phyloP scores from a whole-genome alignment of 2,888 invertebrate species.

The Ectemnius continuus region DNA sequence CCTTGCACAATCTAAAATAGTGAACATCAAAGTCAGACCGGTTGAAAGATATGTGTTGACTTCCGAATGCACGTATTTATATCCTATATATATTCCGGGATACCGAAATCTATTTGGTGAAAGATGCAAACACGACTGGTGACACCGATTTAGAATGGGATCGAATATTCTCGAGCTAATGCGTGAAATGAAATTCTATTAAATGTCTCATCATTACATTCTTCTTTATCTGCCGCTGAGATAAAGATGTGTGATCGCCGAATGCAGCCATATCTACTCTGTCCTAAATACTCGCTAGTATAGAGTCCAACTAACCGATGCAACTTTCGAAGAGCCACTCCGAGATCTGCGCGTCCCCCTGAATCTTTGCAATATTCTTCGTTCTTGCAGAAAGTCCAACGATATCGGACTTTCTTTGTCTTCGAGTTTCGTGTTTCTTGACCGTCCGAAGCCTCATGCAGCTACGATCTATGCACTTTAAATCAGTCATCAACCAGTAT shows the following conservation, averaged over 20 bases:
- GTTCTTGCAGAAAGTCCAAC: conserved; percentile 14
- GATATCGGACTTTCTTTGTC: conserved; percentile 18
- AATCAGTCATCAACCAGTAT: conserved; percentile 59
- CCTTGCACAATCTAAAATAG: conserved; percentile 69
- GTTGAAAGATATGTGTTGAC: no score
- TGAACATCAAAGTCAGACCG: background rate
- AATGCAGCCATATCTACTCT: background rate
- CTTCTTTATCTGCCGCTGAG: background rate
- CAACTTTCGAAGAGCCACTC: conserved; percentile 66
- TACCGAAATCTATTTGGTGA: no score
- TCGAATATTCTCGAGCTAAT: no score
- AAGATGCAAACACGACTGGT: no score
- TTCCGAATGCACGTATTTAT: no score
- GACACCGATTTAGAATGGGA: no score
- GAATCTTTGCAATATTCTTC: conserved; percentile 16
- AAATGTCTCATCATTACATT: no score
- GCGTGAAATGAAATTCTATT: no score
- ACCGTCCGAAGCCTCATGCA: conserved; percentile 62
- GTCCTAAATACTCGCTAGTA: background rate
- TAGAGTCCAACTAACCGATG: conserved; percentile 56
- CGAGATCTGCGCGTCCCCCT: conserved; percentile 41
- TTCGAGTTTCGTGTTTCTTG: conserved; percentile 34
- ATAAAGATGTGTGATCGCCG: background rate
- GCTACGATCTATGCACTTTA: conserved; percentile 40
- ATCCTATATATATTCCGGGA: no score